Evolutionary conservation across 2,113 vertebrate genomes (phyloP), one percentile per base, ranked within the genome.

Genomic region (Melanerpes aurifrons): DNA sequence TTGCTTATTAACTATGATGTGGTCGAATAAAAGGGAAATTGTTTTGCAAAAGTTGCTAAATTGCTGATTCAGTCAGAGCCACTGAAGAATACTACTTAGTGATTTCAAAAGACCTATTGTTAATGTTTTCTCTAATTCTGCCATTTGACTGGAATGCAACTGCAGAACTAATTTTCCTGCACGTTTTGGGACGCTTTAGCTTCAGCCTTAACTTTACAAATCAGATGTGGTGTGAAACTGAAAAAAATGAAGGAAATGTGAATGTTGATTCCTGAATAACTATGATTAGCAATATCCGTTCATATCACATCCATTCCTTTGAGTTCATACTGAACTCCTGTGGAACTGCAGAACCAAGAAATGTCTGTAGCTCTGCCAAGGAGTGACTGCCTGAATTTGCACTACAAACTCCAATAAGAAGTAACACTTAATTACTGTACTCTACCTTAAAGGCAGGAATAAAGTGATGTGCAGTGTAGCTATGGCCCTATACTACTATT

Each of bases 341-440:
- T 5, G 6, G 59, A 92, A 58, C 25, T 59, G 24, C 26, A 82
- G 43, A 82, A 76, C 21, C 6, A 57, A 73, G 40, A 72, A 47
- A 31, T 19, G 4, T 48, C 32, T 64, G 61, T 50, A 47, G 24
- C 29, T 82, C 53, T 79, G 91, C 87, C 86, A 82, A 62, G 64
- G 31, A 87, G 19, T 57, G 56, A 64, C 57, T 74, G 47, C 15
- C 43, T 85, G 13, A 87, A 82, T 95, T 91, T 93, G 78, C 70
- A 85, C 50, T 85, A 87, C 50, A 79, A 94, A 77, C 92, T 94
- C 91, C 84, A 93, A 59, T 79, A 71, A 89, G 40, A 7, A 15
- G 92, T 95, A 92, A 35, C 40, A 72, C 54, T 85, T 94, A 87
- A 89, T 95, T 95, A 72, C 31, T 0, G 0, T 81, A 10, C 72